Conservation (phyloP, 92 coral and sea anemone genomes). For the Phenganax stokvisi region DNA sequence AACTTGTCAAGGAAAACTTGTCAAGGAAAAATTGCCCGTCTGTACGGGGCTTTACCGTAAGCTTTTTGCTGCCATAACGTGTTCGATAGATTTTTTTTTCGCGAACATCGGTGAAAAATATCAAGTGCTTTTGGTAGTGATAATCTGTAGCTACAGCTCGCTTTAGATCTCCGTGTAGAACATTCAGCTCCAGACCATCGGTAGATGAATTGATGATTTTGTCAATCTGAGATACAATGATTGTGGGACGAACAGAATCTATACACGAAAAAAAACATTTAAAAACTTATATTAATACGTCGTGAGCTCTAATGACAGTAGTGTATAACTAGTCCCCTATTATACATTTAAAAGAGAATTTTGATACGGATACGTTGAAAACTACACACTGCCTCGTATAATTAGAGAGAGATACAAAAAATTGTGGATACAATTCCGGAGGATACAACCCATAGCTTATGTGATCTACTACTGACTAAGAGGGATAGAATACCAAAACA, state of each 20-base stretch:
- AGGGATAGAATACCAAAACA: too few relatives aligned
- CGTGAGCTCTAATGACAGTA: too few relatives aligned
- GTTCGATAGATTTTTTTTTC: slow-evolving; percentile 65
- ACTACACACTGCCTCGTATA: too few relatives aligned
- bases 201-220: slow-evolving; percentile 16
- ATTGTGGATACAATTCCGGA: too few relatives aligned
- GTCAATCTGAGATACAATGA: slow-evolving; percentile 55
- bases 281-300: neutral
- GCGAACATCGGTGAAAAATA: slow-evolving; percentile 79
- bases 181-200: slow-evolving; percentile 52
- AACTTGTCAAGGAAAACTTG: too few relatives aligned
- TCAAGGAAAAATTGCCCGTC: too few relatives aligned
- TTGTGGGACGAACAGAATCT: slow-evolving; percentile 62
- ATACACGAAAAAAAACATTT: neutral
- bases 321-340: too few relatives aligned
- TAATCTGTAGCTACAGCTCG: slow-evolving; percentile 79
- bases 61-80: slow-evolving; percentile 35
- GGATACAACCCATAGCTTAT: too few relatives aligned
- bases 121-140: slow-evolving; percentile 53
- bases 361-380: too few relatives aligned
- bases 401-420: too few relatives aligned
- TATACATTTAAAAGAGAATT: too few relatives aligned
- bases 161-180: slow-evolving; percentile 51
- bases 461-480: too few relatives aligned
- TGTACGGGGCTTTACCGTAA: neutral